Percentiles rank a stretch among this genome's conserved stretches.
Conservation (phyloP, 2,888 invertebrate genomes). For the Pyrochroa serraticornis region DNA sequence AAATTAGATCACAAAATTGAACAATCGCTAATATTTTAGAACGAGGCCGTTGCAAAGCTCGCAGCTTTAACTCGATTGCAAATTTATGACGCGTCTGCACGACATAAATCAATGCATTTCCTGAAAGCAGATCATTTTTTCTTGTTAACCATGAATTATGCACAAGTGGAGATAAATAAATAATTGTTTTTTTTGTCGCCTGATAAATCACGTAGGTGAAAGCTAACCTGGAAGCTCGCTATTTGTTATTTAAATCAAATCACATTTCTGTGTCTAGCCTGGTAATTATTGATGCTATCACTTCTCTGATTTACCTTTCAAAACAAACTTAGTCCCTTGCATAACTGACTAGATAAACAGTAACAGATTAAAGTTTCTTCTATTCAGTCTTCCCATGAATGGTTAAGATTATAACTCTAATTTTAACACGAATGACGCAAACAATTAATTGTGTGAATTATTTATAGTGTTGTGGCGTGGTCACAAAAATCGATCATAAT, state of each 20-base stretch:
- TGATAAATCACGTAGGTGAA: conserved; percentile 28
- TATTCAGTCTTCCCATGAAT: neutral
- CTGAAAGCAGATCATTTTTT: conserved; percentile 4
- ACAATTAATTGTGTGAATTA: no score
- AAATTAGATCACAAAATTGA: no score
- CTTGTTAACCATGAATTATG: conserved; percentile 25
- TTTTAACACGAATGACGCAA: no score
- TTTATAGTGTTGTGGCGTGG: no score
- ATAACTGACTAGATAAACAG: conserved; percentile 22
- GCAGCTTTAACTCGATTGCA: no score
- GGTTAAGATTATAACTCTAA: no score
- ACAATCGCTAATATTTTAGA: no score
- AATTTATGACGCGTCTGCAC: no score
- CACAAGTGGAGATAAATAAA: conserved; percentile 18
- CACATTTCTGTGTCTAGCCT: conserved; percentile 25
- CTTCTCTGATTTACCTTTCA: conserved; percentile 23
- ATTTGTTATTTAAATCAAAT: conserved; percentile 23
- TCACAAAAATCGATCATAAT: no score
- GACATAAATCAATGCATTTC: conserved; percentile 3
- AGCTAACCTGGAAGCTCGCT: conserved; percentile 19
- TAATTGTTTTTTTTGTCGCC: conserved; percentile 19
- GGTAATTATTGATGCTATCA: conserved; percentile 25
- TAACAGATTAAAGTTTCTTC: conserved; percentile 18
- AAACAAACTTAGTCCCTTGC: conserved; percentile 15
- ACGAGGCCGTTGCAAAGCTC: no score